A percentile compares a stretch with the other conserved stretches of the same genome.
phyloP scores from a whole-genome alignment of 2,888 invertebrate genomes.

The Agonopterix arenella region DNA sequence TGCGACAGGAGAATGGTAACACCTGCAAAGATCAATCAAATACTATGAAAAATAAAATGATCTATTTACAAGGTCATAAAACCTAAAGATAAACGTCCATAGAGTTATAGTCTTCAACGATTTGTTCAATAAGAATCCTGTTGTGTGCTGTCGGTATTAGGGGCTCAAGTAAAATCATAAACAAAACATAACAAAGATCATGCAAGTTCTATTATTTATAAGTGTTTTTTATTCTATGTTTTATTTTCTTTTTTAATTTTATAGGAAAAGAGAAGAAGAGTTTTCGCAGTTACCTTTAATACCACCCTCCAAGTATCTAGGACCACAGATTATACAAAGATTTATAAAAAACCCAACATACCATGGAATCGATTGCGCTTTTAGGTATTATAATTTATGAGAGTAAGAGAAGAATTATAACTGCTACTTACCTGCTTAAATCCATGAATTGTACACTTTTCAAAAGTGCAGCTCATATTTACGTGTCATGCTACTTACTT shows the following conservation, averaged over 20 bases:
- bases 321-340: conserved; percentile 16
- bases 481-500: conserved; percentile 54
- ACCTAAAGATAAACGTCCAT: not conserved
- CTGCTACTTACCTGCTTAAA: conserved; percentile 54
- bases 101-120: not conserved
- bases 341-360: conserved; percentile 13
- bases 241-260: conserved; percentile 11
- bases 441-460: not conserved
- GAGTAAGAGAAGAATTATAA: not conserved
- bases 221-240: conserved; percentile 31
- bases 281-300: conserved; percentile 13
- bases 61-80: conserved; percentile 31
- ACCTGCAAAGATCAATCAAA: conserved; percentile 90
- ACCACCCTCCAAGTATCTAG: conserved; percentile 73
- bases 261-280: not conserved
- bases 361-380: conserved; percentile 69
- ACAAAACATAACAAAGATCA: conserved; percentile 58
- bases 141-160: conserved; percentile 69
- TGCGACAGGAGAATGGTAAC: conserved; percentile 99
- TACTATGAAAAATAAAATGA: conserved; percentile 49
- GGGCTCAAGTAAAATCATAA: conserved; percentile 71
- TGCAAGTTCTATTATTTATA: conserved; percentile 56
- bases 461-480: conserved; percentile 1
- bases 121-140: conserved; percentile 30
- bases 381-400: conserved; percentile 7